A percentile compares a stretch with the other conserved stretches of the same genome.
These are phyloP conservation scores for Argyresthia albistria DNA, from an alignment of 2,888 invertebrate species.

Conservation along the genomic window DNA sequence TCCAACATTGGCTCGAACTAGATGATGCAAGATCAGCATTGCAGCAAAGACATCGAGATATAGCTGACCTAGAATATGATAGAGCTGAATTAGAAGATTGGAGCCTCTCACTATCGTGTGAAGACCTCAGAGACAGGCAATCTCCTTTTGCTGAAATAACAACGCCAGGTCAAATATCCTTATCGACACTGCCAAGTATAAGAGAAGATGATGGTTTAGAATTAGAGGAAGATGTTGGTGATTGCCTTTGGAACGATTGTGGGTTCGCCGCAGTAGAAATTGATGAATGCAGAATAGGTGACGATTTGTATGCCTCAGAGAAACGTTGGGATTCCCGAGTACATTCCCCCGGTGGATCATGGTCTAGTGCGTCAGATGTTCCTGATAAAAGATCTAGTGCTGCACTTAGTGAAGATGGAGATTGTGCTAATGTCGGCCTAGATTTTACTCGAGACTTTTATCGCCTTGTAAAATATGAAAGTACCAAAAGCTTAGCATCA, in stretches of 20 bases:
- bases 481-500: slow-evolving; percentile 83
- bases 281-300: slow-evolving; percentile 75
- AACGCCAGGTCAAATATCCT: slow-evolving; percentile 75
- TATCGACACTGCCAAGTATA: slow-evolving; percentile 79
- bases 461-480: slow-evolving; percentile 85
- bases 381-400: slow-evolving; percentile 81
- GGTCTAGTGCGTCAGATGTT: slow-evolving; percentile 71
- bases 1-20: slow-evolving; percentile 82
- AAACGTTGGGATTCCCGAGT: slow-evolving; percentile 76
- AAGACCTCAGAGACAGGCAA: slow-evolving; percentile 75
- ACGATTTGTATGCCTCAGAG: slow-evolving; percentile 56
- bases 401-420: slow-evolving; percentile 79
- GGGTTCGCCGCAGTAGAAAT: slow-evolving; percentile 79
- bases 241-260: slow-evolving; percentile 83
- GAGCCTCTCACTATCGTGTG: slow-evolving; percentile 81
- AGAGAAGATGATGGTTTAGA: slow-evolving; percentile 81
- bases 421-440: slow-evolving; percentile 77
- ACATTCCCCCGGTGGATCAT: slow-evolving; percentile 74
- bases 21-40: slow-evolving; percentile 80
- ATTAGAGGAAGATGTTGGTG: slow-evolving; percentile 81
- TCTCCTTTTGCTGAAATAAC: slow-evolving; percentile 64
- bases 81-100: slow-evolving; percentile 84
- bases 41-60: slow-evolving; percentile 78
- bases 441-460: slow-evolving; percentile 87
- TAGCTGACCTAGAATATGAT: slow-evolving; percentile 81